Evolutionary conservation across 2,888 invertebrate species (phyloP), one percentile per base, ranked within the genome.

Genomic region (Conops quadrifasciatus): DNA sequence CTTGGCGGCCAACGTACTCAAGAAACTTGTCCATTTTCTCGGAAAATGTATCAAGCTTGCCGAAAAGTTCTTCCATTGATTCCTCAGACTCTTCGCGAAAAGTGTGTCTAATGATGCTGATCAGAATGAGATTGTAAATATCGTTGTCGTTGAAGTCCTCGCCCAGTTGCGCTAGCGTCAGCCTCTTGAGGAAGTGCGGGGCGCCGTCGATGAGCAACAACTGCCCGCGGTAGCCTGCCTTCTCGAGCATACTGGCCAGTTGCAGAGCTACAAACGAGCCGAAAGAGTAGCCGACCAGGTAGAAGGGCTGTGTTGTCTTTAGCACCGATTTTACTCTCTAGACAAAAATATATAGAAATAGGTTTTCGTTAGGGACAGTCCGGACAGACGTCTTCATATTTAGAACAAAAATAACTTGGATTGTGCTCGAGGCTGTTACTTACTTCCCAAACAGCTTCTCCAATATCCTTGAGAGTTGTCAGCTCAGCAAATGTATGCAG

Each of bases 221-320:
- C 56, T 88, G 87, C 2, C 93, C 93, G 16, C 81, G 86, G 67
- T 87, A 87, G 75, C 92, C 93, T 78, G 89, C 87, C 9, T 85
- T 86, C 84, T 95, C 94, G 49, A 97, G 86, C 79, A 89, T 88
- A 11, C 90, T 86, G 4, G 91, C 92, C 72, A 97, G 86, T 82
- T 96, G 94, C 70, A 96, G 85, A 0, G 93, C 92, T 24, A 96
- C 87, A 26, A 93, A 84, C 0, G 92, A 88, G 59, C 98, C 98
- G 81, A 91, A 97, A 16, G 97, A 98, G 87, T 98, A 97, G 1
- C 94, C 97, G 16, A 93, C 89, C 1, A 98, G 82, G 72, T 90
- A 89, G 86, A 93, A 96, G 0, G 89, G 88, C 45, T 90, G 89
- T 21, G 88, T 88, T 0, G 89, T 72, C 58, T 81, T 89, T 13